These are phyloP conservation scores for Melitaea cinxia DNA, from an alignment of 1,140 invertebrate species.

Conservation along the genomic window DNA sequence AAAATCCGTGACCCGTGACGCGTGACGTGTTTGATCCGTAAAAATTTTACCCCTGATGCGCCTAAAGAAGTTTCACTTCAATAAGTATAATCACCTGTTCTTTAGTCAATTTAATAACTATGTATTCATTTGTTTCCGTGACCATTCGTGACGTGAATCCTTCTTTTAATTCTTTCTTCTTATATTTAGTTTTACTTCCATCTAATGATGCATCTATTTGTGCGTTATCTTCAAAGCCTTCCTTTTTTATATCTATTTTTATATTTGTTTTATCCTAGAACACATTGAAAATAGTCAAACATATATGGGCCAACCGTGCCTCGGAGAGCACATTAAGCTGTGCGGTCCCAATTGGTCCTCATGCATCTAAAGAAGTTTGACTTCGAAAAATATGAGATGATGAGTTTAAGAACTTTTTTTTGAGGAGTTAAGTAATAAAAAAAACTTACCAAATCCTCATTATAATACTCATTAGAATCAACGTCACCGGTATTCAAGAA, in stretches of 20 bases:
- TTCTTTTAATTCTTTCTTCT: conserved; percentile 42
- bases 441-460: conserved; percentile 21
- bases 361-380: no score
- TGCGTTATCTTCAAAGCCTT: conserved; percentile 33
- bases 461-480: conserved; percentile 13
- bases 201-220: not conserved
- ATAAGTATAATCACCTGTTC: conserved; percentile 51
- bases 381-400: no score
- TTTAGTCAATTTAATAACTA: conserved; percentile 66
- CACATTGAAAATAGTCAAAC: not conserved
- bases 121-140: conserved; percentile 66
- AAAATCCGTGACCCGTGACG: no score
- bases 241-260: conserved; percentile 21
- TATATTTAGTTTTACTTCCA: conserved; percentile 11
- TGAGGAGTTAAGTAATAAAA: no score
- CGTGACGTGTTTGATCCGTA: no score
- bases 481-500: conserved; percentile 37
- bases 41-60: no score
- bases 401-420: no score
- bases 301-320: no score
- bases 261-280: not conserved
- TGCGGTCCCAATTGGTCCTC: no score
- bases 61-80: not conserved
- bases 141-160: conserved; percentile 71
- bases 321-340: no score